Percentiles rank a stretch among this genome's conserved stretches.
Evolutionary conservation across 2,797 vertebrate genomes (phyloP).

Genomic region (Echiichthys vipera): DNA sequence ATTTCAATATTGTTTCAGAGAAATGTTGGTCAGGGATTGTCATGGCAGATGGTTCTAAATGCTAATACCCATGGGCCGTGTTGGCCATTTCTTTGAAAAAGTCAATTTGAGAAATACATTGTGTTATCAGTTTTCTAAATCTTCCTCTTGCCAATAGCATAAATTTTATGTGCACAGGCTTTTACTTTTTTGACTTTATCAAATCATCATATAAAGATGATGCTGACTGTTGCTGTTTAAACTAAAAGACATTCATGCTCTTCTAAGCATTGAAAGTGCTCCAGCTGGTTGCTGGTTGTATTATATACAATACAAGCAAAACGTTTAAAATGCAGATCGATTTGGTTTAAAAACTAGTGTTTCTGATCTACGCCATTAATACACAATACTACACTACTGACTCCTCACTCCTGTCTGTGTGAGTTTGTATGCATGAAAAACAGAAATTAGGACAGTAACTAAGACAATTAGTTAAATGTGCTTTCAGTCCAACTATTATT

Average conservation of each 20-base stretch:
- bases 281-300: no score
- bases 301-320: slow-evolving; percentile 16
- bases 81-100: background rate
- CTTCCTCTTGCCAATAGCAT: background rate
- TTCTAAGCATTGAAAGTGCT: background rate
- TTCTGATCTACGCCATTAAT: slow-evolving; percentile 16
- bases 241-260: no score
- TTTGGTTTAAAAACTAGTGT: slow-evolving; percentile 30
- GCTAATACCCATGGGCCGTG: background rate
- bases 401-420: no score
- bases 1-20: background rate
- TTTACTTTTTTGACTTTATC: background rate
- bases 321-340: no score
- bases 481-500: slow-evolving; percentile 35
- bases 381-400: slow-evolving; percentile 51
- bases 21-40: background rate
- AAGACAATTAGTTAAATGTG: no score
- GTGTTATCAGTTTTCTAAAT: background rate
- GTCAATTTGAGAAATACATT: background rate
- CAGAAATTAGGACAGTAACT: slow-evolving; percentile 28
- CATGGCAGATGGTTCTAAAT: background rate
- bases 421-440: slow-evolving; percentile 2
- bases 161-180: background rate
- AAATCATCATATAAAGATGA: no score
- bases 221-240: no score